Percentiles rank a stretch among this genome's conserved stretches.
These are phyloP conservation scores for Dione vanillae DNA, from an alignment of 2,888 invertebrate genomes.

Conservation along the genomic window DNA sequence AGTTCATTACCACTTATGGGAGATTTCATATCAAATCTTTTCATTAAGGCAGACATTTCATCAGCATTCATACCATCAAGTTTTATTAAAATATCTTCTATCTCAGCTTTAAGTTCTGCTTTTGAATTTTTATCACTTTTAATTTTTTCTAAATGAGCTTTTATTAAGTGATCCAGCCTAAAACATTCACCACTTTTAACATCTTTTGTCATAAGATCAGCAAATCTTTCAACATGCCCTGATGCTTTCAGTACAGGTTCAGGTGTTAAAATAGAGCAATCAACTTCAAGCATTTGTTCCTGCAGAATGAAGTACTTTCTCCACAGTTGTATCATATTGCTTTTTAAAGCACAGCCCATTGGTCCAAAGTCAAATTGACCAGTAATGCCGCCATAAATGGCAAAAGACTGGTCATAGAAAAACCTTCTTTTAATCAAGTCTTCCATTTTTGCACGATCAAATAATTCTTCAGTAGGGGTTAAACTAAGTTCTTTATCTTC, in stretches of 20 bases:
- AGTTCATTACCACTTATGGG: slow-evolving; percentile 97
- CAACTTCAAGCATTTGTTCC: slow-evolving; percentile 99
- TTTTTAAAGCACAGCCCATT: slow-evolving; percentile 99
- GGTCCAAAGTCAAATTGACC: slow-evolving; percentile 99
- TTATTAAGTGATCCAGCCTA: slow-evolving; percentile 98
- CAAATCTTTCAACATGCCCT: slow-evolving; percentile 99
- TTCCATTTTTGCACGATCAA: slow-evolving; percentile 97
- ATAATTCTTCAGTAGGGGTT: slow-evolving; percentile 87
- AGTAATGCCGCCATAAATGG: slow-evolving; percentile 98
- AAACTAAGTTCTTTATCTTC: slow-evolving; percentile 97
- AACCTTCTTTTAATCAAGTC: slow-evolving; percentile 98
- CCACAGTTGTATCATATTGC: slow-evolving; percentile 97
- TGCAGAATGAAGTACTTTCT: slow-evolving; percentile 97
- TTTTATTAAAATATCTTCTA: slow-evolving; percentile 90
- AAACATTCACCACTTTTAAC: slow-evolving; percentile 98
- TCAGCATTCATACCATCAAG: slow-evolving; percentile 96
- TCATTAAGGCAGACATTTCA: slow-evolving; percentile 94
- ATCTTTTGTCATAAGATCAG: slow-evolving; percentile 99
- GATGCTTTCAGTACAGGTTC: slow-evolving; percentile 99
- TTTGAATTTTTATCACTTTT: slow-evolving; percentile 92
- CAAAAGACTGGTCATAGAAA: slow-evolving; percentile 99
- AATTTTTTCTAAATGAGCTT: slow-evolving; percentile 95
- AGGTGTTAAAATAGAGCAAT: slow-evolving; percentile 98
- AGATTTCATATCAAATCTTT: slow-evolving; percentile 96
- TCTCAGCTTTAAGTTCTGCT: slow-evolving; percentile 88